Percentiles rank a stretch among this genome's conserved stretches.
Evolutionary conservation across 2,888 invertebrate species (phyloP).

Genomic region (Belgica antarctica): DNA sequence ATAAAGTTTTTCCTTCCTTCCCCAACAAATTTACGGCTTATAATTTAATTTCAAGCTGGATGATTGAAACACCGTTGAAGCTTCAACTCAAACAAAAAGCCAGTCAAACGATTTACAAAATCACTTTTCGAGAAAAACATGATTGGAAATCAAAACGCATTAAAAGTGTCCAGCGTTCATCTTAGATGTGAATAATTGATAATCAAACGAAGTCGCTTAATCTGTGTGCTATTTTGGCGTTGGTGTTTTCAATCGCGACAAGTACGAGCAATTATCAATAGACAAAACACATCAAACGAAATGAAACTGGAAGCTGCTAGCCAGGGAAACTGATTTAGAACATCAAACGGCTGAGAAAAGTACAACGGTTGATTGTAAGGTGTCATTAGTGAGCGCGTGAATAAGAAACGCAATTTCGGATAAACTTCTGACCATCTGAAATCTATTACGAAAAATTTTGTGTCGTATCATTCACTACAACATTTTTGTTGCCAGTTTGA

Average conservation of each 20-base stretch:
- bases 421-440: too few relatives aligned
- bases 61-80: background rate
- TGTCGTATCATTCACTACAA: too few relatives aligned
- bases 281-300: slow-evolving; percentile 6
- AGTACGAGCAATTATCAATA: background rate
- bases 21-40: background rate
- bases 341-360: slow-evolving; percentile 2
- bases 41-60: background rate
- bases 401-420: background rate
- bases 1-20: background rate
- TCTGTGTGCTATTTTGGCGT: background rate
- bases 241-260: background rate
- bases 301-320: background rate
- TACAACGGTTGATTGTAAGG: too few relatives aligned
- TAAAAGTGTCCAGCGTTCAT: background rate
- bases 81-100: background rate
- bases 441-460: too few relatives aligned
- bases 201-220: background rate
- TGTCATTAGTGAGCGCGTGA: background rate
- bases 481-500: too few relatives aligned
- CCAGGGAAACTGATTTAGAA: slow-evolving; percentile 2
- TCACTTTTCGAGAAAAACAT: background rate
- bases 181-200: background rate
- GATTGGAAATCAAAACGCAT: slow-evolving; percentile 1
- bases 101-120: background rate